These are phyloP conservation scores for Myotis brandtii DNA, from an alignment of 2,113 vertebrate genomes.

Conservation along the genomic window DNA sequence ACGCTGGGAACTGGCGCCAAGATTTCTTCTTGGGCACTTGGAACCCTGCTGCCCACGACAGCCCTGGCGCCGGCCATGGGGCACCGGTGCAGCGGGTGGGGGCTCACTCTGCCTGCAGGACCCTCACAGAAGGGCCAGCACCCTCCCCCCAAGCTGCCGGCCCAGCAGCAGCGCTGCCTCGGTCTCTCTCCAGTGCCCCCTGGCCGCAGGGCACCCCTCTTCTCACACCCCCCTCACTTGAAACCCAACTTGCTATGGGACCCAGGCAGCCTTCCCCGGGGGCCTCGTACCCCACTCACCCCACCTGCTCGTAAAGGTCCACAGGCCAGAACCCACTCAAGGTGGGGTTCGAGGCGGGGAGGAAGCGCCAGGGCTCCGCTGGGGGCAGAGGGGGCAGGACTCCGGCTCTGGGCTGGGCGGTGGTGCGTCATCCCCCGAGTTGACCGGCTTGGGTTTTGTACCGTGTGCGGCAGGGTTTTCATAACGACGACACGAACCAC, in stretches of 20 bases:
- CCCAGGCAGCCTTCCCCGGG: neutral
- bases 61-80: accelerated
- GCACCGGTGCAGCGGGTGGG: accelerated
- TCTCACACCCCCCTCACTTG: accelerated
- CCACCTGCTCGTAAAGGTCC: accelerated
- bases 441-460: accelerated
- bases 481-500: accelerated
- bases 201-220: accelerated
- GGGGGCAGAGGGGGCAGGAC: accelerated
- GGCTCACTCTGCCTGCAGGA: neutral
- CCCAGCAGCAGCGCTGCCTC: neutral
- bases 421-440: accelerated
- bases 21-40: accelerated
- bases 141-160: neutral
- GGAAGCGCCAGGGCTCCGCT: accelerated
- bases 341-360: accelerated
- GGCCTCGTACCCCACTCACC: neutral
- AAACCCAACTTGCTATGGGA: neutral
- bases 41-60: neutral
- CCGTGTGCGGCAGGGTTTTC: accelerated
- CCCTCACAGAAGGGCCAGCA: neutral
- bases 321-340: accelerated
- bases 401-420: neutral
- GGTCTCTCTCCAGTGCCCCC: neutral
- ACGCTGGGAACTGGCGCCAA: accelerated